A percentile compares a stretch with the other conserved stretches of the same genome.
These are phyloP conservation scores for Drosophila gaucha DNA, from an alignment of 2,888 invertebrate genomes.

Conservation along the genomic window DNA sequence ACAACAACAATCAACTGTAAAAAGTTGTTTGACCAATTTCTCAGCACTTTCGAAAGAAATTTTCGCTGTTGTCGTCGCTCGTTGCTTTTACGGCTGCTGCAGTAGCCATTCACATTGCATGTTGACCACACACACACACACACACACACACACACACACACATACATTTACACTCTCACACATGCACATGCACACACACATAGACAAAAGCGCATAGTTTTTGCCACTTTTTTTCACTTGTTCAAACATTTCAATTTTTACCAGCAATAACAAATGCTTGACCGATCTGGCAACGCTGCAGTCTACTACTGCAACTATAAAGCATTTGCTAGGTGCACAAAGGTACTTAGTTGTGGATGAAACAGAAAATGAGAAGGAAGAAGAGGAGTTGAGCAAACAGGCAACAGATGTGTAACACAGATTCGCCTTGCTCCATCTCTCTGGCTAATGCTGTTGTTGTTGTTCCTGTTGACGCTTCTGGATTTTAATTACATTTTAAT, in stretches of 20 bases:
- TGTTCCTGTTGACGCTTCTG: constrained; percentile 15
- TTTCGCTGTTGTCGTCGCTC: constrained; percentile 40
- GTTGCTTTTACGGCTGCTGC: constrained; percentile 44
- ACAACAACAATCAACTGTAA: constrained; percentile 23
- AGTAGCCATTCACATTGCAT: constrained; percentile 59
- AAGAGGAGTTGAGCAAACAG: background rate
- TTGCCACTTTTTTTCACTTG: constrained; percentile 57
- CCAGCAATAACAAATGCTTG: constrained; percentile 7
- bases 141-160: constrained; percentile 17
- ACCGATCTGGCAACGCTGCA: constrained; percentile 51
- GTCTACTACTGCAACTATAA: constrained; percentile 15
- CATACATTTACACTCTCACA: constrained; percentile 2
- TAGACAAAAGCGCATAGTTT: constrained; percentile 53
- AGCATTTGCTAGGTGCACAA: constrained; percentile 13
- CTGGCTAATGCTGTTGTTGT: constrained; percentile 5
- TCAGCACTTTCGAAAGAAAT: constrained; percentile 73
- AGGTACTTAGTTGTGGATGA: background rate
- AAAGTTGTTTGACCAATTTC: constrained; percentile 61
- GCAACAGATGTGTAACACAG: background rate
- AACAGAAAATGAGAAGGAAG: background rate
- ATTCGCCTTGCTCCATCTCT: background rate
- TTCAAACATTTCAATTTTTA: constrained; percentile 40
- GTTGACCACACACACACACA: constrained; percentile 42
- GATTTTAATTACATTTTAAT: constrained; percentile 55
- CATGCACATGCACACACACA: constrained; percentile 10